phyloP scores from a whole-genome alignment of 2,888 invertebrate genomes.

The Mechanitis mazaeus region DNA sequence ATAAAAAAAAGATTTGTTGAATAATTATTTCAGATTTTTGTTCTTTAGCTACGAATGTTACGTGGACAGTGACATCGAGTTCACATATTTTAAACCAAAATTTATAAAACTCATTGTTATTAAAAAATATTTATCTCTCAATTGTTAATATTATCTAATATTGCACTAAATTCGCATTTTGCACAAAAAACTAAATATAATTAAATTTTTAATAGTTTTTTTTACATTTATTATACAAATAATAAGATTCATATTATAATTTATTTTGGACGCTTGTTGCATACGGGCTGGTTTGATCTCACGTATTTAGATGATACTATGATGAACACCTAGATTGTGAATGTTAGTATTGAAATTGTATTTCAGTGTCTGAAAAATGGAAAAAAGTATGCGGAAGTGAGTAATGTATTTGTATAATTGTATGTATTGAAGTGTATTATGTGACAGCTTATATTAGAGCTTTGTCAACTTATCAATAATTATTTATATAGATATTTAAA shows the following conservation, averaged over 20 bases:
- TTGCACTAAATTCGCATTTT: conserved; percentile 34
- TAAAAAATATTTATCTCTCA: too few relatives aligned
- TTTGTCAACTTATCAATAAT: conserved; percentile 29
- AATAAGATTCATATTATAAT: conserved; percentile 17
- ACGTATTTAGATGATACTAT: conserved; percentile 35
- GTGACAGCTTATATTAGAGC: conserved; percentile 41
- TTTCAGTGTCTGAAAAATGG: conserved; percentile 75
- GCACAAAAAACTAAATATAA: conserved; percentile 18
- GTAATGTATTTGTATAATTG: conserved; percentile 55
- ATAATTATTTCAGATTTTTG: conserved; percentile 28
- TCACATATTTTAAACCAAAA: conserved; percentile 45
- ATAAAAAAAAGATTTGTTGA: conserved; percentile 46
- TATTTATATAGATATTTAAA: conserved; percentile 3
- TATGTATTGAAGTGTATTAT: conserved; percentile 46
- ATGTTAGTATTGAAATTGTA: conserved; percentile 71
- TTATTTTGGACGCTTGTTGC: conserved; percentile 22
- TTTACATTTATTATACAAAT: conserved; percentile 15
- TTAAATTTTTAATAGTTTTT: not conserved
- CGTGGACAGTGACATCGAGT: conserved; percentile 64
- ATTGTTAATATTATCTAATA: too few relatives aligned
- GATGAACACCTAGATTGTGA: conserved; percentile 45
- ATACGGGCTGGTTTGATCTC: conserved; percentile 27
- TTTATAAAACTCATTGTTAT: too few relatives aligned
- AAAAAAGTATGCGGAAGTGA: conserved; percentile 75
- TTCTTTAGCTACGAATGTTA: conserved; percentile 65